These are phyloP conservation scores for Trichonephila inaurata DNA, from an alignment of 1,140 invertebrate genomes.

Conservation along the genomic window DNA sequence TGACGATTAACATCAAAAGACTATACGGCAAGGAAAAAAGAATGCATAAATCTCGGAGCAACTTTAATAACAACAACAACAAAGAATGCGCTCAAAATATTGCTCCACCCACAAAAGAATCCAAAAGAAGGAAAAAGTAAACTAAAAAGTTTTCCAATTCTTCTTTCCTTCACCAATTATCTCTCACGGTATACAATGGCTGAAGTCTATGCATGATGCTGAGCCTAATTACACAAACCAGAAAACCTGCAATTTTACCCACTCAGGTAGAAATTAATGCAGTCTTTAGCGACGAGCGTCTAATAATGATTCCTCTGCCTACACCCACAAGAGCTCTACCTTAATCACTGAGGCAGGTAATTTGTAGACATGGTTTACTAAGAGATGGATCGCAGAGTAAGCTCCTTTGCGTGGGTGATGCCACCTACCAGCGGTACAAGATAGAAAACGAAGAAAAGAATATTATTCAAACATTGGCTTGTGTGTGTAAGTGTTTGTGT, in stretches of 20 bases:
- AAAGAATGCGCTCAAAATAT: constrained; percentile 29
- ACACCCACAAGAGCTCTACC: constrained; percentile 62
- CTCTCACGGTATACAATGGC: constrained; percentile 57
- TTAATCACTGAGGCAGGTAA: constrained; percentile 67
- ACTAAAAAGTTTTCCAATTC: constrained; percentile 35
- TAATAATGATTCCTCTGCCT: constrained; percentile 65
- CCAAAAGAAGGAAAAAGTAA: constrained; percentile 23
- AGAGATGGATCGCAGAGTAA: constrained; percentile 7
- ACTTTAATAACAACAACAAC: background rate
- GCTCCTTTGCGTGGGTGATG: constrained; percentile 24
- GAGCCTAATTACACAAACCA: constrained; percentile 65
- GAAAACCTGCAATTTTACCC: constrained; percentile 73
- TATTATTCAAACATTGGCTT: constrained; percentile 21
- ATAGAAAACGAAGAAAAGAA: background rate
- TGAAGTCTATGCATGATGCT: constrained; percentile 40
- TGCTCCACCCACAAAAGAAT: constrained; percentile 68
- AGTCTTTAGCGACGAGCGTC: constrained; percentile 67
- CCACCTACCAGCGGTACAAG: background rate
- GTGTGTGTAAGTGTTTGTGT: constrained; percentile 7
- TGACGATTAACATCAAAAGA: background rate
- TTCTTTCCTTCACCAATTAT: constrained; percentile 62
- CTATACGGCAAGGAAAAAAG: background rate
- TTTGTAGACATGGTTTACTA: constrained; percentile 57
- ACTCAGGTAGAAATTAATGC: constrained; percentile 71
- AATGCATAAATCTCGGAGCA: background rate